phyloP scores from a whole-genome alignment of 2,888 invertebrate species.

The Megalurothrips usitatus region DNA sequence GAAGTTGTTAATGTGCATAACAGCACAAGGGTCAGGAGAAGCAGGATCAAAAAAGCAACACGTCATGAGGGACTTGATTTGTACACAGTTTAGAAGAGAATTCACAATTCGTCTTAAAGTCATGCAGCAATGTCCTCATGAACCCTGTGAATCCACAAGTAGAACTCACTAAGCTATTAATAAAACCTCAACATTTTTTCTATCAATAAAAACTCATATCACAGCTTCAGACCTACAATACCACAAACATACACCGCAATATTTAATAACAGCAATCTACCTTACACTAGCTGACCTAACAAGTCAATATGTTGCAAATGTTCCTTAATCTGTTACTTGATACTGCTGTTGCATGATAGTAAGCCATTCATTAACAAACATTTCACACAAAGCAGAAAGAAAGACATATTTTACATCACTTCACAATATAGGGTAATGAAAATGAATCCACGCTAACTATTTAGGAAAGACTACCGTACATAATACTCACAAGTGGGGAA shows the following conservation, averaged over 20 bases:
- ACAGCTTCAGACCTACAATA: constrained; percentile 13
- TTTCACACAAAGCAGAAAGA: neutral
- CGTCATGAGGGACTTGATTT: neutral
- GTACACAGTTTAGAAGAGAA: neutral
- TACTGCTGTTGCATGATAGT: neutral
- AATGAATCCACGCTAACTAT: neutral
- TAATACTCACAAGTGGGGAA: neutral
- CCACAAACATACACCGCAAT: neutral
- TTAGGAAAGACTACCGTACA: neutral
- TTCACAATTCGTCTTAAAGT: neutral
- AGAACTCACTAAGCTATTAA: neutral
- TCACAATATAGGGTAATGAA: neutral
- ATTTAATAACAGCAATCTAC: neutral
- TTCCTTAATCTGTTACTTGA: neutral
- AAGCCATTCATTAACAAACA: neutral
- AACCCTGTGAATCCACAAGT: neutral
- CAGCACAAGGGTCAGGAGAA: neutral
- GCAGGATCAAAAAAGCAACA: neutral
- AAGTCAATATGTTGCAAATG: neutral
- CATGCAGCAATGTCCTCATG: neutral
- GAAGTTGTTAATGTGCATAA: neutral
- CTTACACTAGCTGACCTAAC: neutral
- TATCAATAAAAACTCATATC: neutral
- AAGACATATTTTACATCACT: neutral
- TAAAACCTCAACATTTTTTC: neutral